Percentiles rank a stretch among this genome's conserved stretches.
These are phyloP conservation scores for Aphidius gifuensis DNA, from an alignment of 1,140 invertebrate species.

Conservation along the genomic window DNA sequence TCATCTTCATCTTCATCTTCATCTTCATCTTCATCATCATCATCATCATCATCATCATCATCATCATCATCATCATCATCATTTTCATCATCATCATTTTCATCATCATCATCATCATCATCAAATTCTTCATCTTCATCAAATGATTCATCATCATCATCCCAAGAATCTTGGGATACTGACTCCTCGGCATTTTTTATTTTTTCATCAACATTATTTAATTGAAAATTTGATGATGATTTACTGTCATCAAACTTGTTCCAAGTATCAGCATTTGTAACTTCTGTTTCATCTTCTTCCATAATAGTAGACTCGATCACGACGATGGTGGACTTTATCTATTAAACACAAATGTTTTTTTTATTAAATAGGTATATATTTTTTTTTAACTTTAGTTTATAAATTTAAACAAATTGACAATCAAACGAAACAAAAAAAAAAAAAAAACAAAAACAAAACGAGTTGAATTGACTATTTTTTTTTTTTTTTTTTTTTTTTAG, in stretches of 20 bases:
- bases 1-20: slow-evolving; percentile 18
- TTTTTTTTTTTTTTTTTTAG: not conserved
- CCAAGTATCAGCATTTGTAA: slow-evolving; percentile 39
- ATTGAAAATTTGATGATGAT: slow-evolving; percentile 27
- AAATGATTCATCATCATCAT: slow-evolving; percentile 28
- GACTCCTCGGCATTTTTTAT: not conserved
- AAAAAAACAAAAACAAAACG: slow-evolving; percentile 7
- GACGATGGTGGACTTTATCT: slow-evolving; percentile 12
- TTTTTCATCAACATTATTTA: not conserved
- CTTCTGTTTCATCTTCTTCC: slow-evolving; percentile 53
- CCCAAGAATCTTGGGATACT: not conserved
- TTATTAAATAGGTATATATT: not conserved
- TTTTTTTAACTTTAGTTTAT: slow-evolving; percentile 26
- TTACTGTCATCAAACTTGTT: slow-evolving; percentile 30
- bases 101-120: slow-evolving; percentile 37
- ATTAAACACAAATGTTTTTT: slow-evolving; percentile 6
- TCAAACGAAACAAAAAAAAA: slow-evolving; percentile 2
- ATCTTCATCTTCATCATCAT: slow-evolving; percentile 3
- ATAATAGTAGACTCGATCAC: slow-evolving; percentile 39
- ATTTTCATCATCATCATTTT: too few species aligned
- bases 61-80: slow-evolving; percentile 35
- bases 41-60: slow-evolving; percentile 28
- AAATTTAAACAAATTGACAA: slow-evolving; percentile 1
- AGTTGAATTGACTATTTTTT: not conserved
- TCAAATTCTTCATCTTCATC: slow-evolving; percentile 34